Evolutionary conservation across 2,797 vertebrate species (phyloP).

Genomic region (Lates japonicus): DNA sequence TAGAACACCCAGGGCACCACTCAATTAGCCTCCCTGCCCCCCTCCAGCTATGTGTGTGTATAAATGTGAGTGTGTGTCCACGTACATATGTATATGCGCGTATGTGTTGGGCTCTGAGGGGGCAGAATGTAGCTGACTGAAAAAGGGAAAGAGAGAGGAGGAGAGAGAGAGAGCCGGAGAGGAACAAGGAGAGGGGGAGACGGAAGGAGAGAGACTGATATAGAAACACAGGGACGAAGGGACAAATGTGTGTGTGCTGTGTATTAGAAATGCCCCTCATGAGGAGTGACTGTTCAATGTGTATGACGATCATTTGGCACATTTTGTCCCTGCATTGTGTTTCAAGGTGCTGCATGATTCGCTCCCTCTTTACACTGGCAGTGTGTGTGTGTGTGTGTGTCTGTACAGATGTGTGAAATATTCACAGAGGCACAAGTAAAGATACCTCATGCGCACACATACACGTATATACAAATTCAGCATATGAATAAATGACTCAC

Average conservation of each 20-base stretch:
- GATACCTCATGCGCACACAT: background rate
- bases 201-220: slow-evolving; percentile 36
- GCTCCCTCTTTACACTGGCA: background rate
- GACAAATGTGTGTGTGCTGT: slow-evolving; percentile 13
- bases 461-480: slow-evolving; percentile 21
- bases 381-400: background rate
- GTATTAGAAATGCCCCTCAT: slow-evolving; percentile 3
- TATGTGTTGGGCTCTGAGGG: slow-evolving; percentile 3
- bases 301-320: slow-evolving; percentile 19
- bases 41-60: slow-evolving; percentile 33
- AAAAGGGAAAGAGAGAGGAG: slow-evolving; percentile 11
- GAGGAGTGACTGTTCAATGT: slow-evolving; percentile 9
- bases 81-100: slow-evolving; percentile 2
- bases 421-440: background rate
- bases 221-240: slow-evolving; percentile 39
- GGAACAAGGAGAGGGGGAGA: background rate
- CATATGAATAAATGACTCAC: slow-evolving; percentile 65
- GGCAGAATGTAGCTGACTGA: slow-evolving; percentile 28
- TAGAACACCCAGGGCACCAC: slow-evolving; percentile 63
- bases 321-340: slow-evolving; percentile 30
- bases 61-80: slow-evolving; percentile 11
- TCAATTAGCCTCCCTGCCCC: slow-evolving; percentile 74
- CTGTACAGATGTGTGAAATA: background rate
- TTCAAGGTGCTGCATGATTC: slow-evolving; percentile 15
- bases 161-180: background rate